Conservation (phyloP, 2,888 invertebrate genomes). For the Oligia strigilis region DNA sequence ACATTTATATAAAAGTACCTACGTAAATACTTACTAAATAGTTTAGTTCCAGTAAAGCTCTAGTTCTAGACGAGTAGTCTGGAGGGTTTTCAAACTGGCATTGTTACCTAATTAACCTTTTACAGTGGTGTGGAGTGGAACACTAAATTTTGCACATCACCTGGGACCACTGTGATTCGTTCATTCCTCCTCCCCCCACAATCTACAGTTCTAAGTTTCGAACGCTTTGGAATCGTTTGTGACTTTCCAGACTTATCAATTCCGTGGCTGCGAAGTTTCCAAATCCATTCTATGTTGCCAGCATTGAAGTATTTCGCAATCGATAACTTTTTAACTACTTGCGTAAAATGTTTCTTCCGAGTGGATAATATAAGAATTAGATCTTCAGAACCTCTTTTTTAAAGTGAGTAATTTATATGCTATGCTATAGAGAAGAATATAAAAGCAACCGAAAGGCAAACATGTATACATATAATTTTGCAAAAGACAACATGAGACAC, state of each 20-base stretch:
- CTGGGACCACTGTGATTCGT: constrained; percentile 40
- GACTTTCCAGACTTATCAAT: constrained; percentile 38
- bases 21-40: constrained; percentile 4
- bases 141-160: constrained; percentile 42
- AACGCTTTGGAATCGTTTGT: constrained; percentile 37
- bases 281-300: constrained; percentile 36
- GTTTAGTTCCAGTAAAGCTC: not conserved
- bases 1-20: not conserved
- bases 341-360: constrained; percentile 19
- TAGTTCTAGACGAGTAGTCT: constrained; percentile 6
- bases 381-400: not conserved
- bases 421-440: not conserved
- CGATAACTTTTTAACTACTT: constrained; percentile 29
- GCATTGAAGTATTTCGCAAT: constrained; percentile 35
- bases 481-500: not conserved
- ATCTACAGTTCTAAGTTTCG: constrained; percentile 42
- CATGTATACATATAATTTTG: not conserved
- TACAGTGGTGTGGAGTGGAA: constrained; percentile 17
- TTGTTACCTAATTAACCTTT: constrained; percentile 55
- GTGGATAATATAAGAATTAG: not conserved
- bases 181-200: constrained; percentile 2
- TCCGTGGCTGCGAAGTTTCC: constrained; percentile 35
- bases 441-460: not conserved
- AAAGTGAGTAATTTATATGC: not conserved
- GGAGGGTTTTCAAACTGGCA: constrained; percentile 25